phyloP scores from a whole-genome alignment of 2,797 vertebrate species.

The Glossophaga mutica region DNA sequence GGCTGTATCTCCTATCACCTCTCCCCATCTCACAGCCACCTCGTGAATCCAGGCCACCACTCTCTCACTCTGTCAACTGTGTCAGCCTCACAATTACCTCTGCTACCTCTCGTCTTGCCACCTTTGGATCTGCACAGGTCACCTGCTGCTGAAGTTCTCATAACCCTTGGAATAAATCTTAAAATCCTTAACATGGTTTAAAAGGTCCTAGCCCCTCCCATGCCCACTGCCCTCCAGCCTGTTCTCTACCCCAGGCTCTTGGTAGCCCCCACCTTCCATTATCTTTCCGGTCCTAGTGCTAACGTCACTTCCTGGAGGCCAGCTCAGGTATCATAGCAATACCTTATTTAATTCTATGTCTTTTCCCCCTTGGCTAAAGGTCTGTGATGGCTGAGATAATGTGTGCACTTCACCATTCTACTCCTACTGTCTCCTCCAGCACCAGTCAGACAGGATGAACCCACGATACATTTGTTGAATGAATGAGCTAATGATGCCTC shows the following conservation, averaged over 20 bases:
- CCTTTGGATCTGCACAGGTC: not conserved
- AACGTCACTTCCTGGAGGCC: not conserved
- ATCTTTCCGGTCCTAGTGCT: not conserved
- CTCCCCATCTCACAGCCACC: not conserved
- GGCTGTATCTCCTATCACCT: not conserved
- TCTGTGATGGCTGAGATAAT: not conserved
- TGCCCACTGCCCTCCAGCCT: not conserved
- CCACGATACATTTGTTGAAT: not conserved
- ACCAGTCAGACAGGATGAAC: not conserved
- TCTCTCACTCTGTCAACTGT: not conserved
- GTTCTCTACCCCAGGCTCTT: not conserved
- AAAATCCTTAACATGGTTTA: not conserved
- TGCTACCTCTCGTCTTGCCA: not conserved
- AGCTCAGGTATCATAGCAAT: not conserved
- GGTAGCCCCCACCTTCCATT: accelerated
- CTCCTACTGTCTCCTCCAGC: not conserved
- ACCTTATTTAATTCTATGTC: not conserved
- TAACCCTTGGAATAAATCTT: not conserved
- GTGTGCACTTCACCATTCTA: not conserved
- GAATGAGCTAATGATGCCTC: not conserved
- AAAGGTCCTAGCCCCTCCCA: not conserved
- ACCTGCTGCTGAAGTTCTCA: not conserved
- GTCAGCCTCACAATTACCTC: not conserved
- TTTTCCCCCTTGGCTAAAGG: not conserved
- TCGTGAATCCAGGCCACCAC: not conserved